Conservation (phyloP, 2,113 vertebrate species). For the Varanus salvator region DNA sequence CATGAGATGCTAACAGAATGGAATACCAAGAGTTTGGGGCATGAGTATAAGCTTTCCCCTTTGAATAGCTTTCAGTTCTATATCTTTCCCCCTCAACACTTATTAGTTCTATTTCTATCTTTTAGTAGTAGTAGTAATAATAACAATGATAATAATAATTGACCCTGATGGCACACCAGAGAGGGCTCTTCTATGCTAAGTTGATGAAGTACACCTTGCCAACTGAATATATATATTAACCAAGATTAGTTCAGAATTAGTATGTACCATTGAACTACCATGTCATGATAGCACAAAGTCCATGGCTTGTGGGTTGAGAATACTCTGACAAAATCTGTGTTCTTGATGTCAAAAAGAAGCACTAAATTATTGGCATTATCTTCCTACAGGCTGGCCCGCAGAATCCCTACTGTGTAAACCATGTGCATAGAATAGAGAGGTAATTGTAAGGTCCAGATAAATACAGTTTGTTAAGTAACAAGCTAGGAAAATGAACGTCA, state of each 20-base stretch:
- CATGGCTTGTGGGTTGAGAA: background rate
- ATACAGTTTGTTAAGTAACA: constrained; percentile 14
- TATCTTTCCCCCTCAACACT: background rate
- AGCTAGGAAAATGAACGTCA: constrained; percentile 25
- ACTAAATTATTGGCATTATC: constrained; percentile 24
- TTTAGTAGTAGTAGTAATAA: background rate
- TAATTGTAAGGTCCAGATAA: constrained; percentile 19
- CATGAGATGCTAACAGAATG: background rate
- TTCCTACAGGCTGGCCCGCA: constrained; percentile 25
- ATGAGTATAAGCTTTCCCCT: background rate
- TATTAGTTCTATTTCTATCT: background rate
- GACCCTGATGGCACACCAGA: background rate
- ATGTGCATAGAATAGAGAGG: background rate
- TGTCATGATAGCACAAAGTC: background rate
- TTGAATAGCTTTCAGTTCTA: background rate
- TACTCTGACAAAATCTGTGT: constrained; percentile 2
- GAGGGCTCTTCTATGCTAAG: background rate
- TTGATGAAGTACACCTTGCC: constrained; percentile 32
- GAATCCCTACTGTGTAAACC: background rate
- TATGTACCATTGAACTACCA: fast-evolving
- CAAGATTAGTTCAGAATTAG: constrained; percentile 14
- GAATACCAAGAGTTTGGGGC: background rate
- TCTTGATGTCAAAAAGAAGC: constrained; percentile 8
- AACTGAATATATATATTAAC: constrained; percentile 29
- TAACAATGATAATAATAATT: background rate